Percentiles rank a stretch among this genome's conserved stretches.
Evolutionary conservation across 2,113 vertebrate genomes (phyloP).

Genomic region (Erythrolamprus reginae): DNA sequence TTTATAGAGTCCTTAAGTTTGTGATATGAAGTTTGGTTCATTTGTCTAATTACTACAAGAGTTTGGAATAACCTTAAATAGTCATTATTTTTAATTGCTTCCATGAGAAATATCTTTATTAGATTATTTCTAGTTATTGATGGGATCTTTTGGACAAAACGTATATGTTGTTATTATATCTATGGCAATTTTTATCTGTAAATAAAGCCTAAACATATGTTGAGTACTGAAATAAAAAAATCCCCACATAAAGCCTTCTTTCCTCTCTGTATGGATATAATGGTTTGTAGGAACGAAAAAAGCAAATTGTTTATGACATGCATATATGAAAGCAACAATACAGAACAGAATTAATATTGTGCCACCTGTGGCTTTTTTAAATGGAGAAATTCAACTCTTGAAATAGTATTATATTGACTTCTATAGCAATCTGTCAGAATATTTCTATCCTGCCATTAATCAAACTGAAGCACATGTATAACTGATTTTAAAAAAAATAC

Average conservation of each 20-base stretch:
- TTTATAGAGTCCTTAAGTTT: neutral
- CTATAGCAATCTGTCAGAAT: slow-evolving; percentile 27
- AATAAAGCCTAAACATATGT: neutral
- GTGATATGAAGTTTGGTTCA: neutral
- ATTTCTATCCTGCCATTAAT: slow-evolving; percentile 19
- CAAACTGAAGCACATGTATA: neutral
- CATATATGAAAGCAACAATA: neutral
- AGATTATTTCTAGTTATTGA: neutral
- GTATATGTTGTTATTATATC: neutral
- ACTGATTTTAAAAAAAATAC: neutral
- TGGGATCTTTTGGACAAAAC: neutral
- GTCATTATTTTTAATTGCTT: neutral
- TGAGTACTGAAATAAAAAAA: neutral
- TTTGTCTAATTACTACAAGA: neutral
- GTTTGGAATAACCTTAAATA: neutral
- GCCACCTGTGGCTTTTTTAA: slow-evolving; percentile 6
- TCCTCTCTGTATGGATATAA: neutral
- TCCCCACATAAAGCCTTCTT: neutral
- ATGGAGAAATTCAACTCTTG: neutral
- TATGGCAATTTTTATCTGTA: neutral
- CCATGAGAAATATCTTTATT: neutral
- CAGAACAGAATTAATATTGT: neutral
- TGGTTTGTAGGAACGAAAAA: neutral
- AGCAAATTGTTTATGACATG: slow-evolving; percentile 6
- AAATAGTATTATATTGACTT: slow-evolving; percentile 23